Evolutionary conservation across 1,140 invertebrate genomes (phyloP).

Genomic region (Tyrophagus putrescentiae): DNA sequence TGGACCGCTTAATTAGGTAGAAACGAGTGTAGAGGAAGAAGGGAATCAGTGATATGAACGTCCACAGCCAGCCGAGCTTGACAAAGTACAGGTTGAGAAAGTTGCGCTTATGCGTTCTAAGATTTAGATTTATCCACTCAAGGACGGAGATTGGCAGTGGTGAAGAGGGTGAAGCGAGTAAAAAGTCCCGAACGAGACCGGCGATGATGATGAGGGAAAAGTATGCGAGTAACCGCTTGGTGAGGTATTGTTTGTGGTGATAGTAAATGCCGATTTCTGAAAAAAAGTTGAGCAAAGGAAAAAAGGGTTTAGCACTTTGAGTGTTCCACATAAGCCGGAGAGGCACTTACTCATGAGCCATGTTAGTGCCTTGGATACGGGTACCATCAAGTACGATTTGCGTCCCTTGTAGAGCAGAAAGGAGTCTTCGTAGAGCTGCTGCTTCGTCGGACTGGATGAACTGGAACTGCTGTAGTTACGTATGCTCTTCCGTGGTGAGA

Average conservation of each 20-base stretch:
- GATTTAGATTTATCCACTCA: not conserved
- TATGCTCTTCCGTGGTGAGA: slow-evolving; percentile 6
- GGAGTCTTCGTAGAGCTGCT: slow-evolving; percentile 1
- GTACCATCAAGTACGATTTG: not conserved
- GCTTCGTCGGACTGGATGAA: not conserved
- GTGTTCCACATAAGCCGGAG: too few species aligned
- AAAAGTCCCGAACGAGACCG: not conserved
- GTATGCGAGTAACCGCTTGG: not conserved
- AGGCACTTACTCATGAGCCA: slow-evolving; percentile 3
- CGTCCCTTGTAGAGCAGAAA: slow-evolving; percentile 1
- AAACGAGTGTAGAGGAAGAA: not conserved
- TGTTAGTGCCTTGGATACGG: not conserved
- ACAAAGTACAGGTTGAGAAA: slow-evolving; percentile 13
- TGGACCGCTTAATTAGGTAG: not conserved
- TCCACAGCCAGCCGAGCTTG: slow-evolving; percentile 10
- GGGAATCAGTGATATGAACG: not conserved
- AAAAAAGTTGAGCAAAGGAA: too few species aligned
- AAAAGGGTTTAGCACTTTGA: too few species aligned
- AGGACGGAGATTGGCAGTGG: not conserved
- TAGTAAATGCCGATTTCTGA: too few species aligned
- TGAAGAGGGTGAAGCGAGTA: not conserved
- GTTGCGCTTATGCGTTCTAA: not conserved
- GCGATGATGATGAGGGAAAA: slow-evolving; percentile 2
- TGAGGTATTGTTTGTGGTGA: too few species aligned
- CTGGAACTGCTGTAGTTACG: too few species aligned